Evolutionary conservation across 2,888 invertebrate genomes (phyloP).

Genomic region (Synergus gifuensis): DNA sequence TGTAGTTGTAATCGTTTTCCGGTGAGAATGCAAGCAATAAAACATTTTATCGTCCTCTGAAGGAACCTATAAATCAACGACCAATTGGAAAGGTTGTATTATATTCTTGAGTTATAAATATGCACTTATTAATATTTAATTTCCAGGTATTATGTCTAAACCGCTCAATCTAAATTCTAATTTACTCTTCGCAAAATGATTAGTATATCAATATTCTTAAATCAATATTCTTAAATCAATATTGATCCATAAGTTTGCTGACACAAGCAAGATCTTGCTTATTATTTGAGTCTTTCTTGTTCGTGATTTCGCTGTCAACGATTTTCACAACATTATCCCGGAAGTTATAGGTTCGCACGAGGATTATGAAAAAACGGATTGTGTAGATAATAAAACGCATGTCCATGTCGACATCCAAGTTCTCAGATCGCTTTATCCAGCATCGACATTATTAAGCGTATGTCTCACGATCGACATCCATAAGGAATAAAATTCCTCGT

Average conservation of each 20-base stretch:
- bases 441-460: constrained; percentile 11
- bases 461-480: constrained; percentile 3
- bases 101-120: not conserved
- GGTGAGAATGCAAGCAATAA: not conserved
- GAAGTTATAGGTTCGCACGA: constrained; percentile 14
- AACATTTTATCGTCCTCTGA: constrained; percentile 21
- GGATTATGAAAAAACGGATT: constrained; percentile 22
- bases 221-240: not conserved
- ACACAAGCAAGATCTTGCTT: not conserved
- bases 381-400: constrained; percentile 7
- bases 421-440: constrained; percentile 23
- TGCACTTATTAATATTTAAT: too few species aligned
- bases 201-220: not conserved
- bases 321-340: constrained; percentile 27
- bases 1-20: constrained; percentile 18
- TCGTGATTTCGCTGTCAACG: not conserved
- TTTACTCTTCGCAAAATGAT: not conserved
- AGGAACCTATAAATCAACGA: constrained; percentile 30
- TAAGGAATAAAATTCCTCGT: constrained; percentile 6
- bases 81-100: constrained; percentile 2
- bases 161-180: not conserved
- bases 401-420: constrained; percentile 6
- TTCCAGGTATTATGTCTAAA: not conserved
- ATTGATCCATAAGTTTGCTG: not conserved
- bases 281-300: not conserved